phyloP scores from a whole-genome alignment of 2,113 vertebrate genomes.

The Lepidothrix coronata region DNA sequence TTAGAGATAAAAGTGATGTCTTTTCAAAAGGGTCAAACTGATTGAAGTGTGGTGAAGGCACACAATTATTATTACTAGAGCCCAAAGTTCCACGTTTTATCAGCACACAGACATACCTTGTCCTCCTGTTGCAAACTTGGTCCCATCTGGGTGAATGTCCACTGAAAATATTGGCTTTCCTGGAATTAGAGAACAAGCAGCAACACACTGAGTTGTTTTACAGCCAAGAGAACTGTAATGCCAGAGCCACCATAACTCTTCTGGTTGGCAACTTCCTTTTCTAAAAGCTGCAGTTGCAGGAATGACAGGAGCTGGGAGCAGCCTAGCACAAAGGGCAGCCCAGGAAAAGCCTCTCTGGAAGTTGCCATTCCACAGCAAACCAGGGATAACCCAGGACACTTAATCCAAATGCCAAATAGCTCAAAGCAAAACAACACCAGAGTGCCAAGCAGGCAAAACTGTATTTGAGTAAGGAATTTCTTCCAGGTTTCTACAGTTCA shows the following conservation, averaged over 20 bases:
- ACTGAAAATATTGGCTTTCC: slow-evolving; percentile 99
- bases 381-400: not conserved
- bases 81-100: not conserved
- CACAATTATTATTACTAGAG: not conserved
- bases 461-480: not conserved
- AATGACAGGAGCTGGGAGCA: not conserved
- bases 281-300: not conserved
- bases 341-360: not conserved
- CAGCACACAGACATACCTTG: slow-evolving; percentile 80
- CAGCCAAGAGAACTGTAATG: not conserved
- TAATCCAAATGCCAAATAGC: not conserved
- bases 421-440: not conserved
- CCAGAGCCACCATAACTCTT: not conserved
- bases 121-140: slow-evolving; percentile 97
- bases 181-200: slow-evolving; percentile 62
- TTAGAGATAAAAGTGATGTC: not conserved
- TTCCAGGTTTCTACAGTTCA: not conserved
- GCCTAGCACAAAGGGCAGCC: not conserved
- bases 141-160: slow-evolving; percentile 98
- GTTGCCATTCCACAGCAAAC: not conserved
- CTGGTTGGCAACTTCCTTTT: not conserved
- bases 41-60: not conserved
- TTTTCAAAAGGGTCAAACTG: not conserved
- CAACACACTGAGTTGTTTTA: not conserved
- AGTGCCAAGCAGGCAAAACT: not conserved